Base-by-base conservation (phyloP, 1,140 invertebrate genomes). In the Sycophila sp. region DNA sequence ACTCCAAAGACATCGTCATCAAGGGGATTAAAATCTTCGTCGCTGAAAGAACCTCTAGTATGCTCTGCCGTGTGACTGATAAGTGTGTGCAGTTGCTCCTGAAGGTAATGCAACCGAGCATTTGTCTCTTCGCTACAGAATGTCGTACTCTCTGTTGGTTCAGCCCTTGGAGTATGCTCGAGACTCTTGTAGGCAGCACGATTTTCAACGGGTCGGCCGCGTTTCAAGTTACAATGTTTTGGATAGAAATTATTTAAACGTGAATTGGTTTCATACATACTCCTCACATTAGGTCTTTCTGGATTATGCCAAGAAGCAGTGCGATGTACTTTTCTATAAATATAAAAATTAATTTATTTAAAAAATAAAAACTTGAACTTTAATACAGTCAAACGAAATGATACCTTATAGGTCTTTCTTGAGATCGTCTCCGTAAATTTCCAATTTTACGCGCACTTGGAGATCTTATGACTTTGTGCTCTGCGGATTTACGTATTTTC, bases 401-500 rank as follows among this genome's bases (percentile, higher is more conserved):
- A n/a, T 40, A 5, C 82, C 80, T 77, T n/a, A 75, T 55, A 22
- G 73, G 56, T 73, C 79, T 85, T 68, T 92, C 90, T 76, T 87
- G 87, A 0, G 92, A 93, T 55, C 92, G 82, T 40, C 92, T 86
- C 77, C 92, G 84, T 51, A 94, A 89, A 24, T 85, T 90, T 24
- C 92, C 92, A 69, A 94, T 94, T 87, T 93, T 94, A 36, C 93
- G 87, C 24, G 92, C 92, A 80, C 92, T 94, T 1, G 93, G 93
- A 2, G 93, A 94, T 75, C 93, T 85, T 73, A 94, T 93, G 17
- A 94, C 89, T 80, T 91, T 91, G 32, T 90, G 87, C 77, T 93
- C 91, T 40, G 86, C 82, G 40, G 89, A 91, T 55, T 87, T 85
- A 55, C 92, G 85, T 62, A 94, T 94, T 78, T 92, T 92, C 47